Evolutionary conservation across 2,888 invertebrate genomes (phyloP).

Genomic region (Chydorus sphaericus): DNA sequence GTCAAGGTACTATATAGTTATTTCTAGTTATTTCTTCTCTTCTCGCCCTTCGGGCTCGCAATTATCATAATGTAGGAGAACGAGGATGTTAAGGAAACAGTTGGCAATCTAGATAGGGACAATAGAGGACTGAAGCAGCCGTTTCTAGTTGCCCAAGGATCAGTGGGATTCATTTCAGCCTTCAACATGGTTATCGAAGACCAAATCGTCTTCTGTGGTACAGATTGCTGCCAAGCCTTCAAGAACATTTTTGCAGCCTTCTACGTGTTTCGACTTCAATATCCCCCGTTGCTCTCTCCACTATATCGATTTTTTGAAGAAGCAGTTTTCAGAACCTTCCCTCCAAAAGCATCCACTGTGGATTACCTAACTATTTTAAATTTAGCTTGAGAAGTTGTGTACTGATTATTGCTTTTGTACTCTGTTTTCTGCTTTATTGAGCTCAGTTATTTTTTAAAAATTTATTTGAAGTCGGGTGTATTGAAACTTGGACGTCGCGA

Average conservation of each 20-base stretch:
- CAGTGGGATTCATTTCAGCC: not conserved
- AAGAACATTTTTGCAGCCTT: not conserved
- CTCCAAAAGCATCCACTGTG: not conserved
- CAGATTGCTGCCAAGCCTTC: not conserved
- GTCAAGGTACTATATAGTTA: not conserved
- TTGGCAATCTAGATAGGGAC: not conserved
- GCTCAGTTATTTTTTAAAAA: not conserved
- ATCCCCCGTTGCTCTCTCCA: not conserved
- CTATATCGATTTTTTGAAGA: not conserved
- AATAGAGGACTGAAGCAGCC: not conserved
- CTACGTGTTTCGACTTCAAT: not conserved
- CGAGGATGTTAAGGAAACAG: not conserved
- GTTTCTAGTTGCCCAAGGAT: not conserved
- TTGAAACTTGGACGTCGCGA: no score
- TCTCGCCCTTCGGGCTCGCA: not conserved
- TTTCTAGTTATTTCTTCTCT: not conserved
- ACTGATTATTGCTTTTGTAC: not conserved
- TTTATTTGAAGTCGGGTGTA: not conserved
- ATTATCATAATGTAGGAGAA: not conserved
- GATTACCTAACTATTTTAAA: not conserved
- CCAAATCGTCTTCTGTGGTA: not conserved
- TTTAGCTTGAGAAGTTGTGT: not conserved
- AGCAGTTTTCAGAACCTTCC: not conserved
- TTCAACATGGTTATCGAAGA: not conserved
- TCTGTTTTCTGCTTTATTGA: not conserved